Evolutionary conservation across 2,797 vertebrate genomes (phyloP).

Genomic region (Lepilemur septentrionalis): DNA sequence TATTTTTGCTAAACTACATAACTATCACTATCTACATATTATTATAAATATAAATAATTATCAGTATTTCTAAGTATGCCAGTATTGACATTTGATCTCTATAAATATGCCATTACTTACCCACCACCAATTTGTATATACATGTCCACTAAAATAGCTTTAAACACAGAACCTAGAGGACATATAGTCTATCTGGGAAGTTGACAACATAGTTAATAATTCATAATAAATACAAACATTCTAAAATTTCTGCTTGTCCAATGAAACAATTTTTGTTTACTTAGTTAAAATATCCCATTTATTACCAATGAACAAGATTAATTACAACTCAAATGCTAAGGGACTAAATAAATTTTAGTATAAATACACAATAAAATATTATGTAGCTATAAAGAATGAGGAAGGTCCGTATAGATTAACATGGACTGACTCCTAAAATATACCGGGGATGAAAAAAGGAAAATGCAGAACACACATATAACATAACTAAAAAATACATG

Average conservation of each 20-base stretch:
- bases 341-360: neutral
- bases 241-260: neutral
- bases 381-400: neutral
- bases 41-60: neutral
- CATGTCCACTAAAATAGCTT: neutral
- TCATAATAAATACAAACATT: neutral
- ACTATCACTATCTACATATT: neutral
- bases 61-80: neutral
- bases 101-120: neutral
- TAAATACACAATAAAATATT: neutral
- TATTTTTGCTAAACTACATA: neutral
- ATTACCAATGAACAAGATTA: neutral
- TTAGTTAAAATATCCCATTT: neutral
- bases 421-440: neutral
- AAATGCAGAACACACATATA: neutral
- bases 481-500: neutral
- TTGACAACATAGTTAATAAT: neutral
- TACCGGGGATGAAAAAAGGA: neutral
- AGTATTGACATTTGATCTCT: neutral
- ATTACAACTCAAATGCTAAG: neutral
- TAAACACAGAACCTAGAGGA: neutral
- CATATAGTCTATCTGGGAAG: neutral
- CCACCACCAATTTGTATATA: neutral
- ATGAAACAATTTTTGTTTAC: conserved; percentile 7
- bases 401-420: neutral